phyloP scores from a whole-genome alignment of 1,140 invertebrate species.

The Drosophila grimshawi region DNA sequence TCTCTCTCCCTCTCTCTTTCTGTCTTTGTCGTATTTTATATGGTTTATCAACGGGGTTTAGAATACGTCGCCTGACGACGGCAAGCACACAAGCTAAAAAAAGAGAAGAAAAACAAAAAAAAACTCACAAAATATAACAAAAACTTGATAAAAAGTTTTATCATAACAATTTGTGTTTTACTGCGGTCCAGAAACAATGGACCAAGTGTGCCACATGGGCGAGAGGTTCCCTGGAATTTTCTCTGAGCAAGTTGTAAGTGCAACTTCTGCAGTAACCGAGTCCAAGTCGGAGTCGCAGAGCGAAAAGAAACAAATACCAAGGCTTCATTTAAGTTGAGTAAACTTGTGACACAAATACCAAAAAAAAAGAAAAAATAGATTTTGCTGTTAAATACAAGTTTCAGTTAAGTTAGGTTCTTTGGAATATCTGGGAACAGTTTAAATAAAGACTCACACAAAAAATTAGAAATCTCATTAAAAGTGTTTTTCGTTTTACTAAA shows the following conservation, averaged over 20 bases:
- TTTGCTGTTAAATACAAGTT: background rate
- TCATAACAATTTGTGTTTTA: slow-evolving; percentile 83
- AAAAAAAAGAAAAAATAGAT: background rate
- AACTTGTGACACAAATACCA: slow-evolving; percentile 13
- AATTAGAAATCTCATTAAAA: background rate
- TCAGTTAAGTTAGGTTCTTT: background rate
- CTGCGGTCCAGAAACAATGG: slow-evolving; percentile 43
- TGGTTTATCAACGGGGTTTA: slow-evolving; percentile 56
- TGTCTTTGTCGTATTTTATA: slow-evolving; percentile 43
- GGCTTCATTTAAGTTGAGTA: slow-evolving; percentile 31
- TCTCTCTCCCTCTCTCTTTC: background rate
- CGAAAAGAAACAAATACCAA: slow-evolving; percentile 9
- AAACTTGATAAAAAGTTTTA: slow-evolving; percentile 83
- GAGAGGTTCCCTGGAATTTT: background rate
- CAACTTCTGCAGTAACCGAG: slow-evolving; percentile 48
- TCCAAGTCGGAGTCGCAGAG: background rate
- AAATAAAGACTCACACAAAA: background rate
- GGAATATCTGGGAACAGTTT: background rate
- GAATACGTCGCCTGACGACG: slow-evolving; percentile 43
- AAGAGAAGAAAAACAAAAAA: slow-evolving; percentile 1
- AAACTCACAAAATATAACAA: slow-evolving; percentile 39
- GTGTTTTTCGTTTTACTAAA: too few relatives aligned
- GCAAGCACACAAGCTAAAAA: background rate
- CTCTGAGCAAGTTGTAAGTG: slow-evolving; percentile 77
- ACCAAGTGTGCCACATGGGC: slow-evolving; percentile 45